Evolutionary conservation across 2,888 invertebrate species (phyloP).

Genomic region (Pegoplata infirma): DNA sequence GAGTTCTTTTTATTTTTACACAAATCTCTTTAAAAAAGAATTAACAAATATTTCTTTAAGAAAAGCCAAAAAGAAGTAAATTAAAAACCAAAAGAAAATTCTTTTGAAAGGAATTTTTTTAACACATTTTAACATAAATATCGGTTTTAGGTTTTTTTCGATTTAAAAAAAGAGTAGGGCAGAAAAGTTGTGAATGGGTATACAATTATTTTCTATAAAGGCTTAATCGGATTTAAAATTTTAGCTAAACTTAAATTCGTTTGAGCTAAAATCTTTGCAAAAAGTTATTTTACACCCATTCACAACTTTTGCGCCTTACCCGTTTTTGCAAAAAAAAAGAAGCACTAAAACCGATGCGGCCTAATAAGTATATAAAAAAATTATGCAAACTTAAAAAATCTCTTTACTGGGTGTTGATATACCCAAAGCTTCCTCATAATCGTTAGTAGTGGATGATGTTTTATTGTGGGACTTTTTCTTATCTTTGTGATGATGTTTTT

Average conservation of each 20-base stretch:
- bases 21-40: constrained; percentile 28
- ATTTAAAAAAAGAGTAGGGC: no score
- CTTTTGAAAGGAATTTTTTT: not conserved
- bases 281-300: no score
- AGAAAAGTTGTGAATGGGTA: no score
- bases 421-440: constrained; percentile 93
- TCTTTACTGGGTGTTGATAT: constrained; percentile 95
- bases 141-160: not conserved
- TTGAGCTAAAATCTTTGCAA: no score
- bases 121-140: not conserved
- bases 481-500: constrained; percentile 68
- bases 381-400: constrained; percentile 81
- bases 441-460: constrained; percentile 78
- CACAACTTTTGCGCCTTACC: no score
- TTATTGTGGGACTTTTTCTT: constrained; percentile 65
- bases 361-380: no score
- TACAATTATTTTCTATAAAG: no score
- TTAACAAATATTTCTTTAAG: constrained; percentile 27
- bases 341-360: no score
- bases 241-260: no score
- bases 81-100: constrained; percentile 34
- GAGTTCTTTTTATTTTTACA: constrained; percentile 33
- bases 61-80: constrained; percentile 25
- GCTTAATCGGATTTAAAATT: no score
- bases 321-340: no score